Conservation (phyloP, 2,888 invertebrate genomes). For the Elysia crispata region DNA sequence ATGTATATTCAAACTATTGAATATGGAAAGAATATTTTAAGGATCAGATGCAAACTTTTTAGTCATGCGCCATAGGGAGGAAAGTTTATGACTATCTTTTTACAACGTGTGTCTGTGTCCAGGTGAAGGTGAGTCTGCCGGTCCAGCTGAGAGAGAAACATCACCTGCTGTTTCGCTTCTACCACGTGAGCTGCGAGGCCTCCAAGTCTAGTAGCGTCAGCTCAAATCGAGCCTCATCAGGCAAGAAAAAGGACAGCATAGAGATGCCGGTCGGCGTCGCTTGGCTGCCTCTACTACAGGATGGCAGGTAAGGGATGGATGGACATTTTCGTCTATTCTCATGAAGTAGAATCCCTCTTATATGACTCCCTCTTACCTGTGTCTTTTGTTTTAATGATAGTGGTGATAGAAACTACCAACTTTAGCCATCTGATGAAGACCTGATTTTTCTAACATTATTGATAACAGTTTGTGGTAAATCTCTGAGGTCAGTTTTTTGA, state of each 20-base stretch:
- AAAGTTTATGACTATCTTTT: no score
- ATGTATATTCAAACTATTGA: no score
- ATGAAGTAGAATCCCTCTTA: no score
- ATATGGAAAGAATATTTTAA: no score
- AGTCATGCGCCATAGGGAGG: no score
- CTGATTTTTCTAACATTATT: no score
- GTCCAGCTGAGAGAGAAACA: conserved; percentile 89
- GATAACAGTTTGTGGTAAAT: no score
- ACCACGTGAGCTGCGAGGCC: conserved; percentile 90
- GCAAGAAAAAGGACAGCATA: conserved; percentile 68
- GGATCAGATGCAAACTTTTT: no score
- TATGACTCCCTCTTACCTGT: no score
- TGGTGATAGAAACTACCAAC: background rate
- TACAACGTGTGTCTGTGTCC: conserved; percentile 24
- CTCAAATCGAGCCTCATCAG: conserved; percentile 50
- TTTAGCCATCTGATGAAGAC: no score
- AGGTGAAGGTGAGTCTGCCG: conserved; percentile 92
- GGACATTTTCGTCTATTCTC: background rate
- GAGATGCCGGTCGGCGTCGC: conserved; percentile 90
- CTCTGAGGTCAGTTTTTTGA: no score
- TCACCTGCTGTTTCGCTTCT: conserved; percentile 95
- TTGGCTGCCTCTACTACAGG: conserved; percentile 89
- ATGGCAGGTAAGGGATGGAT: conserved; percentile 81
- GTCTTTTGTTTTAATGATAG: no score
- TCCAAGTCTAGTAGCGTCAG: conserved; percentile 61